A percentile compares a stretch with the other conserved stretches of the same genome.
Evolutionary conservation across 2,888 invertebrate species (phyloP).

Genomic region (Parthenolecanium corni): DNA sequence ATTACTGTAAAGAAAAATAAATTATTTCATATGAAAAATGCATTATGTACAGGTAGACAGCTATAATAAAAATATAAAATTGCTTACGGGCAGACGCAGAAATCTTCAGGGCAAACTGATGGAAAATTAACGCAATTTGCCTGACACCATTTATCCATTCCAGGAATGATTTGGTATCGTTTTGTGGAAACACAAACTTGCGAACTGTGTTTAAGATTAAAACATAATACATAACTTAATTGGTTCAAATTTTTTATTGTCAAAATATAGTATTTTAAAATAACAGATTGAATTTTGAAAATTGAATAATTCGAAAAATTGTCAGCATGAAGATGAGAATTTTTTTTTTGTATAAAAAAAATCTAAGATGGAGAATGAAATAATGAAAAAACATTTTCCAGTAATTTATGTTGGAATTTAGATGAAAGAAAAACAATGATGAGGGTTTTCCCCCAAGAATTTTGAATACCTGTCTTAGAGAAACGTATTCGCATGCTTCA

Average conservation of each 20-base stretch:
- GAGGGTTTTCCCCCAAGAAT: too few species aligned
- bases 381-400: too few species aligned
- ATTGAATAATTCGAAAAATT: too few species aligned
- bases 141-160: constrained; percentile 74
- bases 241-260: constrained; percentile 1
- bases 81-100: constrained; percentile 76
- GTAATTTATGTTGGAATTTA: too few species aligned
- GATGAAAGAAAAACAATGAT: too few species aligned
- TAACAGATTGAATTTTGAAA: too few species aligned
- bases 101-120: constrained; percentile 64
- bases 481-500: too few species aligned
- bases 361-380: too few species aligned
- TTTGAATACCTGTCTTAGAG: too few species aligned
- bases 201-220: constrained; percentile 44
- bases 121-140: constrained; percentile 75
- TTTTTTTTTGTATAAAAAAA: too few species aligned
- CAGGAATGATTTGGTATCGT: constrained; percentile 54
- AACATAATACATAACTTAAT: constrained; percentile 31
- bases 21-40: neutral
- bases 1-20: constrained; percentile 46
- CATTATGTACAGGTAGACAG: neutral
- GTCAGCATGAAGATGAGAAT: too few species aligned
- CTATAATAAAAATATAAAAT: neutral
- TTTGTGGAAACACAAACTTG: constrained; percentile 65
- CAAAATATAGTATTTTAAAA: too few species aligned